phyloP scores from a whole-genome alignment of 2,113 vertebrate genomes.

The Empidonax alnorum region DNA sequence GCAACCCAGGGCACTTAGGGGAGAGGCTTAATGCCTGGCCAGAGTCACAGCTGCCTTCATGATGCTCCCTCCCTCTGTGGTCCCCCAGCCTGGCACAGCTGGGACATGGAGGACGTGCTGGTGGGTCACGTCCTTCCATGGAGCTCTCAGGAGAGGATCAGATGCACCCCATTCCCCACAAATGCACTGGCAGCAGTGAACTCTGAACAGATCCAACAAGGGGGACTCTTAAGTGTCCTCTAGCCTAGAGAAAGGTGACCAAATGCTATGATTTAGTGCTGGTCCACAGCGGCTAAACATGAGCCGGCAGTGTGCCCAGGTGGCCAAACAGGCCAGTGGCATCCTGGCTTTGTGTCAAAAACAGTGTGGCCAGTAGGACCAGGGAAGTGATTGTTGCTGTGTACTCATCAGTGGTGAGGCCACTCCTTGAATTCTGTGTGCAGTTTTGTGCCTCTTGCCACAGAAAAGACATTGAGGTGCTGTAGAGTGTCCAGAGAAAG shows the following conservation, averaged over 20 bases:
- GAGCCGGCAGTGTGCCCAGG: not conserved
- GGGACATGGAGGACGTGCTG: rapidly evolving
- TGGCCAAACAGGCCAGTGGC: not conserved
- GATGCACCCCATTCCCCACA: not conserved
- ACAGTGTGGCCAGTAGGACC: not conserved
- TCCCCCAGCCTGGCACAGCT: not conserved
- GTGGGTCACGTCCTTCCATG: not conserved
- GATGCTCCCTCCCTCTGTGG: not conserved
- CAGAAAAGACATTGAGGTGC: not conserved
- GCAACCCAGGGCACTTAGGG: not conserved
- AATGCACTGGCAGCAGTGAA: not conserved
- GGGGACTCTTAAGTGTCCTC: not conserved
- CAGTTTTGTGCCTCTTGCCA: not conserved
- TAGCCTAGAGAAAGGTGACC: not conserved
- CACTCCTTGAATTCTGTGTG: not conserved
- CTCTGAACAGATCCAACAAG: not conserved
- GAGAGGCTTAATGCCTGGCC: not conserved
- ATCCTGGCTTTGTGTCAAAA: not conserved
- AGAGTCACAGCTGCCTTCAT: not conserved
- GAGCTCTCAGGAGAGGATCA: not conserved
- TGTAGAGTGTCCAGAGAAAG: not conserved
- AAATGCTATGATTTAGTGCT: not conserved
- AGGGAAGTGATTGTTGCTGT: not conserved
- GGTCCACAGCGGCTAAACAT: not conserved
- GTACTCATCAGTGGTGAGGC: not conserved